Base-by-base conservation (phyloP, 2,888 invertebrate species). In the Priocnemis perturbator region DNA sequence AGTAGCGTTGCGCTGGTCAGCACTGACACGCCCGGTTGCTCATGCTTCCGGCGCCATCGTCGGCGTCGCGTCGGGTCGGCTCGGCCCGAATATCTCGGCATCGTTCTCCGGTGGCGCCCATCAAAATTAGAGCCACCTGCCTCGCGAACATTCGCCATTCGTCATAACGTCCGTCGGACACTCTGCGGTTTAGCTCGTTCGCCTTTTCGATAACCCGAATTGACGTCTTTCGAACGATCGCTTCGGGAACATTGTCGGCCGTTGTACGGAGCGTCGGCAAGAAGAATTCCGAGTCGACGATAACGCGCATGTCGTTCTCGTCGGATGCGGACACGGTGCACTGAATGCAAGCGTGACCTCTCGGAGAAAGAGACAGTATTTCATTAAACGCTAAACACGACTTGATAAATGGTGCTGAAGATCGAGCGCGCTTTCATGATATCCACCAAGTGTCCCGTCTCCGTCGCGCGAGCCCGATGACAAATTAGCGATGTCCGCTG, bases 1-100 rank as follows among this genome's bases (percentile, higher is more conserved):
- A 85, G 83, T 83, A 79, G 82, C 81, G 76, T 82, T 83, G 84
- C 83, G 86, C 83, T 87, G 87, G 86, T 87, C 84, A 87, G 85
- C 84, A 83, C 85, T 83, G 86, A 84, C 86, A 86, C 86, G 86
- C 86, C 83, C 82, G 86, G 83, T 81, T 83, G 81, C 79, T 78
- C 79, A 67, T 69, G 83, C 85, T 86, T 86, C 85, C 86, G 85
- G 84, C 86, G 85, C 83, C 84, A 82, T 77, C 81, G 74, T 80
- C 79, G 74, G 73, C 15, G 58, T n/a, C n/a, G n/a, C n/a, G n/a
- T n/a, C n/a, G n/a, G n/a, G n/a, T n/a, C n/a, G n/a, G n/a, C n/a
- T n/a, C n/a, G n/a, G n/a, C n/a, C n/a, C 64, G 59, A 50, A 55
- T 44, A 68, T 60, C 62, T 67, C 52, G 44, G 44, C 59, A 17